Percentiles rank a stretch among this genome's conserved stretches.
These are phyloP conservation scores for Papilio gigon DNA, from an alignment of 2,888 invertebrate genomes.

Conservation along the genomic window DNA sequence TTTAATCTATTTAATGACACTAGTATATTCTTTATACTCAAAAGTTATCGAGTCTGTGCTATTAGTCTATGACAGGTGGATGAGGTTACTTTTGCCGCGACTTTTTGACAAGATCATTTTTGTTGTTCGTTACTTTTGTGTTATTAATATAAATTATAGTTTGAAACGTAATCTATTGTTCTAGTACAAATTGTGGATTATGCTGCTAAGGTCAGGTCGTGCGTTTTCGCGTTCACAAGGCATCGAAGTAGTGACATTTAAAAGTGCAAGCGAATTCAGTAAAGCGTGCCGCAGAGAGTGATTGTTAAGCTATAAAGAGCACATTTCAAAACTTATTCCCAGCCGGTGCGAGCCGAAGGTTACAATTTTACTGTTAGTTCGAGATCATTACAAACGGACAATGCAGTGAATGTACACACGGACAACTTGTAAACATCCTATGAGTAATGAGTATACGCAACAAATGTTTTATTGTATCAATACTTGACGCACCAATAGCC, in stretches of 20 bases:
- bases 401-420: conserved; percentile 44
- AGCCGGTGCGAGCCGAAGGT: conserved; percentile 31
- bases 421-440: conserved; percentile 57
- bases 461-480: background rate
- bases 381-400: conserved; percentile 32
- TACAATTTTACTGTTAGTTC: conserved; percentile 38
- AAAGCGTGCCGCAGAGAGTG: conserved; percentile 27
- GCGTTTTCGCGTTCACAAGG: background rate
- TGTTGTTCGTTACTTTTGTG: no score
- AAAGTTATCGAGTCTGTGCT: no score
- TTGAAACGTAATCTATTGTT: no score
- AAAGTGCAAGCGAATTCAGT: conserved; percentile 30
- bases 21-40: no score
- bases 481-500: no score
- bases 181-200: no score
- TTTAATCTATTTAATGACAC: no score
- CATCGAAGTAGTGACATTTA: conserved; percentile 33
- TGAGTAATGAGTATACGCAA: background rate
- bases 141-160: no score
- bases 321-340: conserved; percentile 38
- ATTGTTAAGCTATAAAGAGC: conserved; percentile 39
- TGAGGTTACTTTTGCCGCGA: no score
- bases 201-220: background rate
- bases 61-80: no score
- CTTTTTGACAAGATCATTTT: no score